Conservation (phyloP, 2,888 invertebrate species). For the Drosophila meridiana region DNA sequence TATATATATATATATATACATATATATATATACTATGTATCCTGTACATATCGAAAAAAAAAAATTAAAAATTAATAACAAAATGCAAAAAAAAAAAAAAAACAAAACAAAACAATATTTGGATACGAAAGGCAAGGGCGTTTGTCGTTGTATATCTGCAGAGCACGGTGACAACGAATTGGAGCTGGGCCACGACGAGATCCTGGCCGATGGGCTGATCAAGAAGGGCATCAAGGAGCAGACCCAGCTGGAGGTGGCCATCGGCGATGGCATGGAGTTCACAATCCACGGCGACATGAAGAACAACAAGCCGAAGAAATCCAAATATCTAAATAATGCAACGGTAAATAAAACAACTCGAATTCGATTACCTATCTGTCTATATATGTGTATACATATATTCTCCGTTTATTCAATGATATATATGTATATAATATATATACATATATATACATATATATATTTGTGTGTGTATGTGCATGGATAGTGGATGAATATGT, state of each 20-base stretch:
- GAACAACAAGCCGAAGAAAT: slow-evolving; percentile 92
- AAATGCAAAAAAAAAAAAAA: slow-evolving; percentile 56
- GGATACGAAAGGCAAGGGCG: slow-evolving; percentile 86
- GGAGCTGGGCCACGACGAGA: slow-evolving; percentile 88
- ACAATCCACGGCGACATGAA: slow-evolving; percentile 95
- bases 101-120: slow-evolving; percentile 42
- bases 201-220: slow-evolving; percentile 93
- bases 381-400: slow-evolving; percentile 17
- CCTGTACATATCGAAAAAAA: slow-evolving; percentile 53
- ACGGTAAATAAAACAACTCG: slow-evolving; percentile 86
- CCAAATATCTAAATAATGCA: slow-evolving; percentile 92
- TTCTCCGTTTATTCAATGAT: slow-evolving; percentile 1
- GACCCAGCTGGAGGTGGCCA: slow-evolving; percentile 95
- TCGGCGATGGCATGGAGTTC: slow-evolving; percentile 97
- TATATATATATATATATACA: slow-evolving; percentile 26
- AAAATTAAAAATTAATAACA: slow-evolving; percentile 22
- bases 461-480: slow-evolving; percentile 32
- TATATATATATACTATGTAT: slow-evolving; percentile 44
- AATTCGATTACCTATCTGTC: slow-evolving; percentile 10
- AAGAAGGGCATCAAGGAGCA: slow-evolving; percentile 95
- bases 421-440: slow-evolving; percentile 35
- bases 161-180: slow-evolving; percentile 88
- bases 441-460: slow-evolving; percentile 32
- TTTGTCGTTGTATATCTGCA: slow-evolving; percentile 89
- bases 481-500: slow-evolving; percentile 26